Base-by-base conservation (phyloP, 2,888 invertebrate genomes). In the Pyrgus malvae region DNA sequence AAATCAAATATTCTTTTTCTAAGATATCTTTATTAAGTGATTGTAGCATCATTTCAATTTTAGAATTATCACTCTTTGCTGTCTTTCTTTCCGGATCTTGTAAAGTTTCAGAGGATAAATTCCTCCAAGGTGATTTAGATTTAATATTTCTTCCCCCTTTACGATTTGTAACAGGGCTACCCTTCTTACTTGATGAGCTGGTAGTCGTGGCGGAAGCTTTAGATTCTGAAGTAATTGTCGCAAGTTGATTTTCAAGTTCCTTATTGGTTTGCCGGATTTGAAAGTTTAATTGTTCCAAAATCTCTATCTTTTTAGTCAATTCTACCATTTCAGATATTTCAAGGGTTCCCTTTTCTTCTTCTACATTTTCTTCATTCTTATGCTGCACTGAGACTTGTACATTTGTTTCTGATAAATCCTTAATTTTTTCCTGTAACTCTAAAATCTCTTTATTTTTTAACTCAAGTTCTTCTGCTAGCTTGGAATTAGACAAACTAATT, bases 281-380 rank as follows among this genome's bases (percentile, higher is more conserved):
- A 57, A 83, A 89, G 58, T 93, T 86, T 8, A 89, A 70, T 69
- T 91, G 87, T 64, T 91, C 86, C 25, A 93, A 75, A 51, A 86
- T 71, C 63, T 91, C 91, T 48, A 93, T 77, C 65, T 92, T 78
- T 67, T 89, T 84, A 7, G 83, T 79, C 37, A 90, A 66, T 62
- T 90, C 84, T 50, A 71, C 74, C 86, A 90, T 87, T 58, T 79
- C 76, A 25, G 78, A 65, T 61, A 89, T 85, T 70, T 90, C 89
- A 41, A 91, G 74, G 62, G 86, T 89, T n/a, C 91, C 91, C 63
- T 92, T 93, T 71, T 94, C 93, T 68, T 91, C 88, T 65, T 91
- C 91, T 67, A 88, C 74, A 48, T 91, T 90, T 57, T 74, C 68
- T 58, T 76, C 73, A 58, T 74, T 72, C 19, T 41, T 21, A 19